A percentile compares a stretch with the other conserved stretches of the same genome.
These are phyloP conservation scores for Scylla paramamosain DNA, from an alignment of 1,140 invertebrate genomes.

Conservation along the genomic window DNA sequence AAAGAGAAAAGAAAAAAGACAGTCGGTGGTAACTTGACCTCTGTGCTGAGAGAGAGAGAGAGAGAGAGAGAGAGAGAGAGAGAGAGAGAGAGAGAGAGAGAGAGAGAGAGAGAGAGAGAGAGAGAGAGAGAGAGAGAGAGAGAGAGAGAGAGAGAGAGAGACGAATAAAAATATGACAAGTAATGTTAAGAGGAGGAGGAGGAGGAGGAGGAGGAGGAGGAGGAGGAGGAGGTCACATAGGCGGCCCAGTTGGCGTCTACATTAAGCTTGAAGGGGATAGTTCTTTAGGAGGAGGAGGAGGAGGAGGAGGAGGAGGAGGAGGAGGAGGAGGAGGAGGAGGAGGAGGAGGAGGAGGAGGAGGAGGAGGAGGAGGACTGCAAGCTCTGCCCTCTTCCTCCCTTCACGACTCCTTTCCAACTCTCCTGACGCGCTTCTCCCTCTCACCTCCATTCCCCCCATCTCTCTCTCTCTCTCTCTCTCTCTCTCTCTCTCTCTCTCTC, in stretches of 20 bases:
- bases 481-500: background rate
- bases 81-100: background rate
- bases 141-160: constrained; percentile 26
- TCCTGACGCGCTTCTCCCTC: background rate
- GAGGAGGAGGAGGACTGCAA: too few relatives aligned
- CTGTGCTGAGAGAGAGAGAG: too few relatives aligned
- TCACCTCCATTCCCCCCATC: background rate
- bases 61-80: background rate
- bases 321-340: too few relatives aligned
- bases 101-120: background rate
- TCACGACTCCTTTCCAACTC: background rate
- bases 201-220: constrained; percentile 16
- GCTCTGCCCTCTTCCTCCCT: background rate
- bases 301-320: background rate
- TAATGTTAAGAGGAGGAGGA: background rate
- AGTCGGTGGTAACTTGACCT: background rate
- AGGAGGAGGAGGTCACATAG: background rate
- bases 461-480: background rate
- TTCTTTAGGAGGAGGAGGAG: background rate
- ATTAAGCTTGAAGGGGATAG: constrained; percentile 28
- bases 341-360: too few relatives aligned
- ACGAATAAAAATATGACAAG: background rate
- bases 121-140: background rate
- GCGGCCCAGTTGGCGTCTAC: background rate
- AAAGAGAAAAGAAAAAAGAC: background rate